Conservation (phyloP, 2,888 invertebrate genomes). For the Catocala nupta region DNA sequence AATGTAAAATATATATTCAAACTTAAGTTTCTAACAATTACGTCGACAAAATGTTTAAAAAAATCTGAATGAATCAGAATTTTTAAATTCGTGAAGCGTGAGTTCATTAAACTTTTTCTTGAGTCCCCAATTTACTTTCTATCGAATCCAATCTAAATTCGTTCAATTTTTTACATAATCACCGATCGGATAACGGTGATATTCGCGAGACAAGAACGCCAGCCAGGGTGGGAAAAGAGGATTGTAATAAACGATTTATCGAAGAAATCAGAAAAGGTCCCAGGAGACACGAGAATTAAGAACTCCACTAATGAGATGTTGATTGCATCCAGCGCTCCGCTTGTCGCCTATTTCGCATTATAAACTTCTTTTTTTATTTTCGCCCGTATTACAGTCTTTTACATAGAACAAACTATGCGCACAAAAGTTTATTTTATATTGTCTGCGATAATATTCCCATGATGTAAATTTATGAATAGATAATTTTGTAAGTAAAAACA, state of each 20-base stretch:
- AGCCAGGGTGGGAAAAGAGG: constrained; percentile 59
- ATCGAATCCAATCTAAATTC: constrained; percentile 69
- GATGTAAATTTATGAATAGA: too few species aligned
- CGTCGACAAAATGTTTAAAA: constrained; percentile 41
- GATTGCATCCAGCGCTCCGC: constrained; percentile 79
- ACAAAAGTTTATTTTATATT: too few species aligned
- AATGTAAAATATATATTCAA: constrained; percentile 6
- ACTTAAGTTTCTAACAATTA: constrained; percentile 34
- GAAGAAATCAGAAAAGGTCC: constrained; percentile 73
- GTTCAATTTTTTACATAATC: constrained; percentile 76
- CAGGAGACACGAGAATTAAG: constrained; percentile 77
- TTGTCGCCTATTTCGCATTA: constrained; percentile 75
- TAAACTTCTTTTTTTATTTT: constrained; percentile 64
- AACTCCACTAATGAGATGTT: constrained; percentile 84
- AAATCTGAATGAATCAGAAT: constrained; percentile 40
- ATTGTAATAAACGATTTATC: constrained; percentile 81
- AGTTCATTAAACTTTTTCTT: constrained; percentile 74
- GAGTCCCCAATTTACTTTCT: constrained; percentile 68
- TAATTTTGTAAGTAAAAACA: too few species aligned
- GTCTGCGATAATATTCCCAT: too few species aligned
- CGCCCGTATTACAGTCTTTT: constrained; percentile 30
- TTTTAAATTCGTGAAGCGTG: constrained; percentile 55
- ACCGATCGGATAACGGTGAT: constrained; percentile 69
- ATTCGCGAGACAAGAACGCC: constrained; percentile 67
- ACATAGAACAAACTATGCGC: too few species aligned